A percentile compares a stretch with the other conserved stretches of the same genome.
phyloP scores from a whole-genome alignment of 2,888 invertebrate genomes.

The Stramonita haemastoma region DNA sequence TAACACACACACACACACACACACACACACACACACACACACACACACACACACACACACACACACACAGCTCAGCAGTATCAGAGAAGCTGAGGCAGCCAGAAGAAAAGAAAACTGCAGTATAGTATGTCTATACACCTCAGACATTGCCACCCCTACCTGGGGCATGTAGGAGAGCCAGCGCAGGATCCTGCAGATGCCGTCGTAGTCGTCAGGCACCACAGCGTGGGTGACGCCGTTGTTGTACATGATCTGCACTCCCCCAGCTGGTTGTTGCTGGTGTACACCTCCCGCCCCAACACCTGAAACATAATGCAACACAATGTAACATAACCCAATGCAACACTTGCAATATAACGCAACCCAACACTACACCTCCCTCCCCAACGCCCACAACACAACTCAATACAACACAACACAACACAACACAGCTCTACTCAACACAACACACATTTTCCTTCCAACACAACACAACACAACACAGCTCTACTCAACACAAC shows the following conservation, averaged over 20 bases:
- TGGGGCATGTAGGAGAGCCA: conserved; percentile 97
- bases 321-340: not conserved
- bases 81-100: no score
- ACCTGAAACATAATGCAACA: conserved; percentile 79
- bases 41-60: conserved; percentile 33
- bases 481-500: no score
- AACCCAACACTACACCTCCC: no score
- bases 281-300: conserved; percentile 97
- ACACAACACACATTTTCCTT: no score
- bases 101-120: no score
- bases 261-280: conserved; percentile 99
- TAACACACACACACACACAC: no score
- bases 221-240: conserved; percentile 98
- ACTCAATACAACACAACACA: no score
- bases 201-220: conserved; percentile 93
- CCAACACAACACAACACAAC: not conserved
- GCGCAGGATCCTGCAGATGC: conserved; percentile 86
- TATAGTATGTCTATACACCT: no score
- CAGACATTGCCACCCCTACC: conserved; percentile 75
- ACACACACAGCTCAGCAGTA: no score
- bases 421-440: no score
- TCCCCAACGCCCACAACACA: no score
- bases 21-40: conserved; percentile 24
- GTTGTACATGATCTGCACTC: conserved; percentile 98
- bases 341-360: not conserved